These are phyloP conservation scores for Mythimna loreyi DNA, from an alignment of 2,888 invertebrate genomes.

Conservation along the genomic window DNA sequence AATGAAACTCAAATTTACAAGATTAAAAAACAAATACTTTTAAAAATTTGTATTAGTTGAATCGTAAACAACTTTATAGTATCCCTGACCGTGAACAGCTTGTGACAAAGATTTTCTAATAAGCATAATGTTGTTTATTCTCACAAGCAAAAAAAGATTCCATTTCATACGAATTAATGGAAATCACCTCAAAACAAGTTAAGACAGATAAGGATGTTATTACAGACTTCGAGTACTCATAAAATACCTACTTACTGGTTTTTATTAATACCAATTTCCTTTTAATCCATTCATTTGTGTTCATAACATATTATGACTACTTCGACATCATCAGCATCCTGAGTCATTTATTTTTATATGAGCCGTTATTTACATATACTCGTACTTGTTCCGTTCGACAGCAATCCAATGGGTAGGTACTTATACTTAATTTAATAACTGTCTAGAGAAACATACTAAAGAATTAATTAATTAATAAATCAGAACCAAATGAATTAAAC, in stretches of 20 bases:
- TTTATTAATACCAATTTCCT: not conserved
- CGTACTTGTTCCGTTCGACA: not conserved
- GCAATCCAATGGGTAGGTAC: not conserved
- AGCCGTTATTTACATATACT: not conserved
- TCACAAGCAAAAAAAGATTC: not conserved
- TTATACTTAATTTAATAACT: not conserved
- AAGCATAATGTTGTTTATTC: not conserved
- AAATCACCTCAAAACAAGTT: not conserved
- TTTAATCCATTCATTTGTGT: conserved; percentile 5
- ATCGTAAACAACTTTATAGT: not conserved
- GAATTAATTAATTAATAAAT: too few species aligned
- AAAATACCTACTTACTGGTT: conserved; percentile 1
- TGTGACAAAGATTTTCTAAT: not conserved
- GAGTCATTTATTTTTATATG: conserved; percentile 9
- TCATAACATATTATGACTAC: not conserved
- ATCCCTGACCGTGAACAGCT: too few species aligned
- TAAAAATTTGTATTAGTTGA: not conserved
- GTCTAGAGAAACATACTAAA: not conserved
- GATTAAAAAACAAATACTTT: too few species aligned
- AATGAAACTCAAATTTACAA: too few species aligned
- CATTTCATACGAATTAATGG: not conserved
- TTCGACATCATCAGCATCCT: not conserved
- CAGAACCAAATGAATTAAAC: too few species aligned
- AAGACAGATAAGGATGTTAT: not conserved
- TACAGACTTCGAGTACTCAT: conserved; percentile 1